Evolutionary conservation across 2,113 vertebrate genomes (phyloP), one percentile per base, ranked within the genome.

Genomic region (Tamias sibiricus): DNA sequence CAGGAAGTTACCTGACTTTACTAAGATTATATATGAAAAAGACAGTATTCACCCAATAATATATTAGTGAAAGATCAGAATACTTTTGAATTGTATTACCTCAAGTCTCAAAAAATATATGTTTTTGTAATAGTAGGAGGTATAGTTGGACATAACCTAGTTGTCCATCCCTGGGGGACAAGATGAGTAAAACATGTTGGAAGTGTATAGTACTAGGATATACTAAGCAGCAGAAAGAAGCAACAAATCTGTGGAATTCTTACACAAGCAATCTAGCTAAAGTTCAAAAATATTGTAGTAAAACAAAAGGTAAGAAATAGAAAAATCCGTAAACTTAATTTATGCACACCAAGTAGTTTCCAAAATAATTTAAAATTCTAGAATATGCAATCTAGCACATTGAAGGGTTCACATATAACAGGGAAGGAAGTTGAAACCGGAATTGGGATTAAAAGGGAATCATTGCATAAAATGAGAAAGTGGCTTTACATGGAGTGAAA

Each of bases 351-450:
- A 75, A 93, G 54, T 12, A 24, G 30, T 91, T 96, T 75, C 44
- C 57, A 85, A 81, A 95, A 64, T 66, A 71, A 28, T 40, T 89
- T 68, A 77, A 91, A 89, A 80, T 88, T 94, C 69, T 94, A 24
- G 62, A 69, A 90, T 80, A 37, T n/a, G 9, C 17, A 57, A 68
- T 66, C 11, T 22, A 77, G 2, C n/a, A n/a, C 8, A n/a, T 75
- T 86, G 28, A 79, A 79, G 52, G 71, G 19, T 35, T 47, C 68
- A 69, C 28, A 90, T 59, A 42, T 24, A 52, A n/a, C 8, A 1
- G 52, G 6, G 26, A 87, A 49, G 26, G 57, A 22, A 76, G 37
- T 35, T 79, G 47, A 57, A 76, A 66, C 54, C n/a, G 4, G 22
- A 19, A 32, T 6, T 35, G 40, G 12, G 49, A 76, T 37, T 49